These are phyloP conservation scores for Argopecten irradians DNA, from an alignment of 1,140 invertebrate species.

Conservation along the genomic window DNA sequence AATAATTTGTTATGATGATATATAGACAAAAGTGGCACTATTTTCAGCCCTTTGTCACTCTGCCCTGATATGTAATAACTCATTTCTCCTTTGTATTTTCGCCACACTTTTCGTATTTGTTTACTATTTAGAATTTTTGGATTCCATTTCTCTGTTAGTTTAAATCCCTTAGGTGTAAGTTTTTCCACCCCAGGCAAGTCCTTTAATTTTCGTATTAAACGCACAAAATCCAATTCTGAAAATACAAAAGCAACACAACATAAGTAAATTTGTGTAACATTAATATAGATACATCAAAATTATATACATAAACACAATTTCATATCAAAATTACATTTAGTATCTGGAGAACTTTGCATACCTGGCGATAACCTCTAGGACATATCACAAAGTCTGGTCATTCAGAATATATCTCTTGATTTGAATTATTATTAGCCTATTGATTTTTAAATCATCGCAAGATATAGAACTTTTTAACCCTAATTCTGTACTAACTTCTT, in stretches of 20 bases:
- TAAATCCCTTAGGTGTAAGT: constrained; percentile 40
- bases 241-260: neutral
- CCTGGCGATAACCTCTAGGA: too few relatives aligned
- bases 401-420: too few relatives aligned
- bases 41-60: constrained; percentile 2
- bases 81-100: constrained; percentile 41
- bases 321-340: too few relatives aligned
- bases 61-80: constrained; percentile 50
- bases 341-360: too few relatives aligned
- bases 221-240: constrained; percentile 46
- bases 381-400: too few relatives aligned
- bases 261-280: too few relatives aligned
- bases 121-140: constrained; percentile 36
- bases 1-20: constrained; percentile 46
- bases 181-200: constrained; percentile 31
- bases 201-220: neutral
- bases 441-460: too few relatives aligned
- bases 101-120: constrained; percentile 40
- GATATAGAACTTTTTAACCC: too few relatives aligned
- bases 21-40: constrained; percentile 47
- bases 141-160: constrained; percentile 43
- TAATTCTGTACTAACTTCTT: too few relatives aligned
- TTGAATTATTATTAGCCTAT: too few relatives aligned
- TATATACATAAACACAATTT: too few relatives aligned
- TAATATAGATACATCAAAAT: too few relatives aligned